These are phyloP conservation scores for Agelas oroides DNA, from an alignment of 37 sponge, comb jelly and placozoan species.

Conservation along the genomic window DNA sequence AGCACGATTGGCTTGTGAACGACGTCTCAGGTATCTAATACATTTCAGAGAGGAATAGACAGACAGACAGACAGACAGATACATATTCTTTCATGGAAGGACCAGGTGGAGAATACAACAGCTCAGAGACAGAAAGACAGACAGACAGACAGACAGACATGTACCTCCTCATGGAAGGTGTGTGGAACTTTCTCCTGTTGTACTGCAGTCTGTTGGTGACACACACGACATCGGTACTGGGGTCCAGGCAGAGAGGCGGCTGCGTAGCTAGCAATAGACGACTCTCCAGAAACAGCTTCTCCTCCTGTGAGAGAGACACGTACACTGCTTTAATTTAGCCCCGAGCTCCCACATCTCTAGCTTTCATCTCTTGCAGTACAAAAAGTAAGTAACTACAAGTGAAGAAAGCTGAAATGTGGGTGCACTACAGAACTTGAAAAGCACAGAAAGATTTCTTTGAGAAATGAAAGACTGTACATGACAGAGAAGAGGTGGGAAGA, in stretches of 20 bases:
- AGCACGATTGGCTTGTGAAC: conserved; percentile 34
- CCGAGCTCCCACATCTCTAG: not conserved
- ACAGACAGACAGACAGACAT: not conserved
- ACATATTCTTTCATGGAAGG: not conserved
- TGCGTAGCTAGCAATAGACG: conserved; percentile 63
- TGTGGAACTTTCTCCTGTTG: conserved; percentile 59
- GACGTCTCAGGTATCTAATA: conserved; percentile 10
- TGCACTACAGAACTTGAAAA: no score
- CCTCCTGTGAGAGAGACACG: no score
- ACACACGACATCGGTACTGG: conserved; percentile 71
- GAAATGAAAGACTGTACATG: no score
- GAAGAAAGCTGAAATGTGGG: not conserved
- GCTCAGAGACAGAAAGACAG: not conserved
- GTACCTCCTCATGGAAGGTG: conserved; percentile 35
- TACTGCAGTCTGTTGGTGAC: conserved; percentile 81
- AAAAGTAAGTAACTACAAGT: not conserved
- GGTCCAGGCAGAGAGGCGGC: conserved; percentile 76
- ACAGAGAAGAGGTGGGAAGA: no score
- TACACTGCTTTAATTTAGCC: no score
- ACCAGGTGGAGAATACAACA: no score
- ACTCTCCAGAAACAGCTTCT: conserved; percentile 60
- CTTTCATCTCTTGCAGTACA: not conserved
- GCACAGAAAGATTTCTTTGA: no score
- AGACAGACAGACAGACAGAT: not conserved
- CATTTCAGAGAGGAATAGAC: not conserved